These are phyloP conservation scores for Alcis repandata DNA, from an alignment of 2,888 invertebrate species.

Conservation along the genomic window DNA sequence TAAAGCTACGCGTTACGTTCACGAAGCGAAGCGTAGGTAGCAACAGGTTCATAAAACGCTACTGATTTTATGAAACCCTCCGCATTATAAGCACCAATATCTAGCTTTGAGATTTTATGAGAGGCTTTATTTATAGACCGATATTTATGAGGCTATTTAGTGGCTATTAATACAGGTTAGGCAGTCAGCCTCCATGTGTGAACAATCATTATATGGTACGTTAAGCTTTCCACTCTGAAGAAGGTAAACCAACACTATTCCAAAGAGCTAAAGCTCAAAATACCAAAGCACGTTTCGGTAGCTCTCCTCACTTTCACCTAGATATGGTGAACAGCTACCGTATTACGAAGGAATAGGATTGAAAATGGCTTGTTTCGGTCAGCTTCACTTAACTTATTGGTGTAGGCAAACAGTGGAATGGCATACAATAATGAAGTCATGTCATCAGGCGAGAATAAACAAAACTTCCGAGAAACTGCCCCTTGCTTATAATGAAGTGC, in stretches of 20 bases:
- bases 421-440: slow-evolving; percentile 24
- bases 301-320: not conserved
- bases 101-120: slow-evolving; percentile 16
- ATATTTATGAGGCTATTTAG: slow-evolving; percentile 34
- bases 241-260: not conserved
- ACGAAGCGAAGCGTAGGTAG: not conserved
- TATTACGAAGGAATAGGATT: slow-evolving; percentile 7
- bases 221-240: slow-evolving; percentile 5
- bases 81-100: slow-evolving; percentile 3
- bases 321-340: not conserved
- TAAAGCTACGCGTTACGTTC: not conserved
- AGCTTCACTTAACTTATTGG: slow-evolving; percentile 20
- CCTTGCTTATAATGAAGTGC: not conserved
- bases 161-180: slow-evolving; percentile 24
- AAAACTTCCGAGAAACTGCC: slow-evolving; percentile 2
- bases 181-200: slow-evolving; percentile 20
- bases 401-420: slow-evolving; percentile 14
- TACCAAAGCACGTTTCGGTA: not conserved
- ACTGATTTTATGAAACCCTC: not conserved
- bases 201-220: slow-evolving; percentile 26
- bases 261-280: slow-evolving; percentile 12
- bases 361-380: slow-evolving; percentile 4
- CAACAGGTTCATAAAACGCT: slow-evolving; percentile 2
- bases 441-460: slow-evolving; percentile 22
- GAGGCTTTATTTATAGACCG: slow-evolving; percentile 21